A percentile compares a stretch with the other conserved stretches of the same genome.
phyloP scores from a whole-genome alignment of 2,113 vertebrate genomes.

The Toxotes jaculatrix region DNA sequence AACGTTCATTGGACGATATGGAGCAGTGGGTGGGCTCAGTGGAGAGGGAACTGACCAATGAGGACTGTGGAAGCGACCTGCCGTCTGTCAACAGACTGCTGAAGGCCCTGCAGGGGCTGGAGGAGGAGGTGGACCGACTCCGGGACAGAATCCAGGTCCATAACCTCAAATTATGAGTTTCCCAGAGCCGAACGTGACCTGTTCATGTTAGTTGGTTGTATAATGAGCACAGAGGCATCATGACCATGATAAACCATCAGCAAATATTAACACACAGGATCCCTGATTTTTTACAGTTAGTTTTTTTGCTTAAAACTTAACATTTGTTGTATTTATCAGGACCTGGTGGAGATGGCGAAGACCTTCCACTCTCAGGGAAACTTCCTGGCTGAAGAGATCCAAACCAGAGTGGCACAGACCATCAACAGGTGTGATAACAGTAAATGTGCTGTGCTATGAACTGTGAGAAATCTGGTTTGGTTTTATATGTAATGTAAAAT shows the following conservation, averaged over 20 bases:
- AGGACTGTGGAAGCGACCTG: slow-evolving; percentile 80
- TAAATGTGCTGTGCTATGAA: background rate
- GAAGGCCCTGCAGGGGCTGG: slow-evolving; percentile 86
- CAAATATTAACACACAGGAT: too few species aligned
- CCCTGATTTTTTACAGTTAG: too few species aligned
- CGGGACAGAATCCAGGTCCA: slow-evolving; percentile 75
- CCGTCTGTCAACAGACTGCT: slow-evolving; percentile 84
- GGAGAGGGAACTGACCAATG: slow-evolving; percentile 81
- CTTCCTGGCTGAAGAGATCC: slow-evolving; percentile 86
- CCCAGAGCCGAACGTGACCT: too few species aligned
- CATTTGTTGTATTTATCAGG: slow-evolving; percentile 54
- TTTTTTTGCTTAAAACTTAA: too few species aligned
- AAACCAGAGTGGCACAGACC: slow-evolving; percentile 82
- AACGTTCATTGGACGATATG: slow-evolving; percentile 84
- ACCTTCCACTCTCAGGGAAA: slow-evolving; percentile 83
- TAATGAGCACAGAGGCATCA: too few species aligned
- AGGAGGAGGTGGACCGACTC: slow-evolving; percentile 84
- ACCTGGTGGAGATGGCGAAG: slow-evolving; percentile 82
- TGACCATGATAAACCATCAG: too few species aligned
- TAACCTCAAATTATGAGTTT: background rate
- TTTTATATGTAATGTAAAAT: too few species aligned
- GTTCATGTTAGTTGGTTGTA: too few species aligned
- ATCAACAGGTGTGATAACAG: slow-evolving; percentile 84
- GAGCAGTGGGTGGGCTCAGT: slow-evolving; percentile 86
- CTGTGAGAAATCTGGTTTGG: too few species aligned